Evolutionary conservation across 2,888 invertebrate species (phyloP).

Genomic region (Allygus modestus): DNA sequence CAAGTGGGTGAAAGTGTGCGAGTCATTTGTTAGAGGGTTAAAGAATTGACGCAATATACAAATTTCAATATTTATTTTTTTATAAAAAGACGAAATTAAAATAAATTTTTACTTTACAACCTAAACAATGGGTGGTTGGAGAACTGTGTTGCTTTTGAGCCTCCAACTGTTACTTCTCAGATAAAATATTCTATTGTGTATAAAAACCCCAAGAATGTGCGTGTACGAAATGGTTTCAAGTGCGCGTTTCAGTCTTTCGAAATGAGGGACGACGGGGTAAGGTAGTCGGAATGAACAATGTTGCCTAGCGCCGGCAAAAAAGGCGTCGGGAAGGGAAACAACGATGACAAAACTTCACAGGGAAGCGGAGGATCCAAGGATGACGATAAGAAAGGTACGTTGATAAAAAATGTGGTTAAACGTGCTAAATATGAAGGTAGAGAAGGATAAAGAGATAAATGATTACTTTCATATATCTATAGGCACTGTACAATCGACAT

Average conservation of each 20-base stretch:
- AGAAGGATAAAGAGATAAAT: too few species aligned
- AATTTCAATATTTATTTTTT: too few species aligned
- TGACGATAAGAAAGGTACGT: slow-evolving; percentile 63
- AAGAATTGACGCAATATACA: too few species aligned
- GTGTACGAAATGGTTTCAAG: neutral
- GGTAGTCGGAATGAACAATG: slow-evolving; percentile 63
- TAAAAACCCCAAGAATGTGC: neutral
- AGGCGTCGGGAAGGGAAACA: slow-evolving; percentile 65
- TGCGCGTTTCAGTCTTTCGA: slow-evolving; percentile 8
- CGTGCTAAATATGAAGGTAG: too few species aligned
- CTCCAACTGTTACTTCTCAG: slow-evolving; percentile 19
- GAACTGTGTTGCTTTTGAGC: slow-evolving; percentile 14
- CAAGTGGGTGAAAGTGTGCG: too few species aligned
- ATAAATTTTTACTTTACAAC: too few species aligned
- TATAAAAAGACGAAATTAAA: too few species aligned
- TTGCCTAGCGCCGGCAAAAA: slow-evolving; percentile 68
- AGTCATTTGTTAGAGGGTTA: too few species aligned
- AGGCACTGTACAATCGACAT: too few species aligned
- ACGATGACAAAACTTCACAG: slow-evolving; percentile 67
- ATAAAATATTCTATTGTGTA: neutral
- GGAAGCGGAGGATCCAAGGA: slow-evolving; percentile 66
- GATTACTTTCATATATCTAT: too few species aligned
- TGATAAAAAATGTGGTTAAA: too few species aligned
- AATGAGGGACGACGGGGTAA: slow-evolving; percentile 54
- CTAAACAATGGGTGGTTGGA: slow-evolving; percentile 36